Base-by-base conservation (phyloP, 1,140 invertebrate genomes). In the Dendrolimus kikuchii region DNA sequence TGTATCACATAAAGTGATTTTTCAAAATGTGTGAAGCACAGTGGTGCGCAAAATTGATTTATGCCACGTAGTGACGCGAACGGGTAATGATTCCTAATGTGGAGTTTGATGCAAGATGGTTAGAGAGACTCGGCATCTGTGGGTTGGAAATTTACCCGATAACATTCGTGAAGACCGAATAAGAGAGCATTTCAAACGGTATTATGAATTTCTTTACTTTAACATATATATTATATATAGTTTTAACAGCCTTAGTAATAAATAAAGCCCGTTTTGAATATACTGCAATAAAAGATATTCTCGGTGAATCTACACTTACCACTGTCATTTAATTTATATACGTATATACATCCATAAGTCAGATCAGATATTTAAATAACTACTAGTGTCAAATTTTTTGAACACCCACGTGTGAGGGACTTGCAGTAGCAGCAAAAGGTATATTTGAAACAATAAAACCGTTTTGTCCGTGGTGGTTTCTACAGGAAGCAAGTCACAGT, bases 131-230 rank as follows among this genome's bases (percentile, higher is more conserved):
- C 96, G 97, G 92, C 97, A 99, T 92, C 94, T 98, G 91, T 98
- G 96, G 95, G 96, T 99, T 93, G 97, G 97, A 94, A 98, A 99
- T 95, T 95, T 99, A 93, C 96, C 97, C 93, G 96, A 98, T 92
- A 98, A 97, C 92, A 96, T 97, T 91, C 93, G 94, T 81, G 95
- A 98, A 91, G 95, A 97, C 88, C 92, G 94, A 87, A 95, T 97
- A 90, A 92, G 94, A 91, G 96, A 98, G 90, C 95, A 97, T 91
- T 98, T 98, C 90, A 98, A 98, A 95, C 93, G 96, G 97, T 98
- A 93, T 88, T 59, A 59, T 83, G 83, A 87, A 87, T 87, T 59
- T 55, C 46, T 51, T 56, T 62, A 38, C 5, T 39, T 38, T 47
- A 37, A 47, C 46, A 10, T 47, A 36, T 36, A 38, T 37, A 5